Percentiles rank a stretch among this genome's conserved stretches.
Evolutionary conservation across 1,140 invertebrate species (phyloP).

Genomic region (Anthonomus grandis): DNA sequence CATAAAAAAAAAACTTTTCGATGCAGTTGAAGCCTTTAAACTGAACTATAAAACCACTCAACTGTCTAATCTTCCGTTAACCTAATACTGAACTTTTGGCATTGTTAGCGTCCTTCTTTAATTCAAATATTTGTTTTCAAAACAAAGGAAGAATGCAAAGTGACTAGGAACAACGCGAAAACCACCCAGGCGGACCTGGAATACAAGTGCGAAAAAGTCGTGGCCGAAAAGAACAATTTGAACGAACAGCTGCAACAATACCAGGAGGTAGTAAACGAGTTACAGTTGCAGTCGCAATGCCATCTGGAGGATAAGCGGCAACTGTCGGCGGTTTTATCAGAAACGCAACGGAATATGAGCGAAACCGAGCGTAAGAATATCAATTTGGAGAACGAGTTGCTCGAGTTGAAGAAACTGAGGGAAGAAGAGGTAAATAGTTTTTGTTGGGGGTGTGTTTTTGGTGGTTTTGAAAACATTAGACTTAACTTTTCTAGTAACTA

Average conservation of each 20-base stretch:
- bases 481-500: no score
- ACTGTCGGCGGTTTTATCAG: slow-evolving; percentile 61
- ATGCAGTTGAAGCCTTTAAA: no score
- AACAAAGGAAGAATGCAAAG: slow-evolving; percentile 77
- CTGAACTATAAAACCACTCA: no score
- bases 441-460: background rate
- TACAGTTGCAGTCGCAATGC: slow-evolving; percentile 68
- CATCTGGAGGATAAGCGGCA: slow-evolving; percentile 75
- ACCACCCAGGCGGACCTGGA: slow-evolving; percentile 76
- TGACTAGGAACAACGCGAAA: slow-evolving; percentile 77
- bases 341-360: slow-evolving; percentile 64
- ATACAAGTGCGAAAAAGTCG: slow-evolving; percentile 68
- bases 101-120: no score
- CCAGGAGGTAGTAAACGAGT: slow-evolving; percentile 68
- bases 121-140: no score
- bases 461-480: background rate
- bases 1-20: no score
- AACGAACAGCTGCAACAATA: slow-evolving; percentile 68
- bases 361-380: slow-evolving; percentile 56
- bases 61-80: no score
- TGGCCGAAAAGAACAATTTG: slow-evolving; percentile 67
- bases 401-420: slow-evolving; percentile 58
- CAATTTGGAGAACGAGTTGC: slow-evolving; percentile 57
- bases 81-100: no score
- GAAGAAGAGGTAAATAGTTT: slow-evolving; percentile 52